Percentiles rank a stretch among this genome's conserved stretches.
phyloP scores from a whole-genome alignment of 2,797 vertebrate species.

The Alauda arvensis region DNA sequence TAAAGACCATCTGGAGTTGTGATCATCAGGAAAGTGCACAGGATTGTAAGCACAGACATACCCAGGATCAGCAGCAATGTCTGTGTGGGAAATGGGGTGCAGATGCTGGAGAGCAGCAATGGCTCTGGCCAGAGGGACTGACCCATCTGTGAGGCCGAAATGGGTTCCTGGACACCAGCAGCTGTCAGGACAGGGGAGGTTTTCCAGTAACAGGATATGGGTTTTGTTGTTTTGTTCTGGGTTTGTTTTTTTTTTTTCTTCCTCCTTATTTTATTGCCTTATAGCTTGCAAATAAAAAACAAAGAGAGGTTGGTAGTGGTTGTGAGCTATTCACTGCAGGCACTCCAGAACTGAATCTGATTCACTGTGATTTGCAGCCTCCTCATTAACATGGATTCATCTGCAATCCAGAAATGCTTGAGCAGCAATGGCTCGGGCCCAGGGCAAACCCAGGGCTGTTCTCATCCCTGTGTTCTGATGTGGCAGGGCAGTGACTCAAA shows the following conservation, averaged over 20 bases:
- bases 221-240: neutral
- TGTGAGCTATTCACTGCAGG: conserved; percentile 49
- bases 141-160: too few species aligned
- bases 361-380: conserved; percentile 53
- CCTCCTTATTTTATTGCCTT: neutral
- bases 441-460: conserved; percentile 51
- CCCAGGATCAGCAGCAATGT: neutral
- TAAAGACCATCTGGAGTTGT: neutral
- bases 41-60: neutral
- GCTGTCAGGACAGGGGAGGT: neutral
- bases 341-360: conserved; percentile 46
- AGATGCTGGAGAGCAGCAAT: neutral
- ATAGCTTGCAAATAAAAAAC: conserved; percentile 49
- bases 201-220: neutral
- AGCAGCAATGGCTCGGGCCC: conserved; percentile 49
- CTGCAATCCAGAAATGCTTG: conserved; percentile 66
- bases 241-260: neutral
- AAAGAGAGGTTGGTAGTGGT: conserved; percentile 26
- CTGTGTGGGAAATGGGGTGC: neutral
- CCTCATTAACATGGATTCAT: conserved; percentile 57
- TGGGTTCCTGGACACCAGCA: neutral
- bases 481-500: conserved; percentile 49
- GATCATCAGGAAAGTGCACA: neutral
- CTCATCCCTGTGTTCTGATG: conserved; percentile 17
- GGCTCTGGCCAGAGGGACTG: neutral